Evolutionary conservation across 2,888 invertebrate genomes (phyloP).

Genomic region (Volucella inflata): DNA sequence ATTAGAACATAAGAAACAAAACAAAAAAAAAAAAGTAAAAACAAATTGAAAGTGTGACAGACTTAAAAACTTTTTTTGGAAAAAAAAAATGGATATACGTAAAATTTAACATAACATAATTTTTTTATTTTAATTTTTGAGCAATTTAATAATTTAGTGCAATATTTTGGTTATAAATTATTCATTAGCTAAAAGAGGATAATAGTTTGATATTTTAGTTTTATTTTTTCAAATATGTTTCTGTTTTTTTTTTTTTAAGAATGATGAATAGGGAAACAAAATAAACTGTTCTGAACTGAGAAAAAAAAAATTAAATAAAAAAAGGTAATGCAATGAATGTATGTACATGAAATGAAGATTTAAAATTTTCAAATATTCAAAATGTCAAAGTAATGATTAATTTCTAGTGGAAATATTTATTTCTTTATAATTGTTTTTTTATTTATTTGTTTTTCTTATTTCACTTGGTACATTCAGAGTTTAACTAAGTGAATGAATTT

Average conservation of each 20-base stretch:
- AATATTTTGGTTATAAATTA: slow-evolving; percentile 63
- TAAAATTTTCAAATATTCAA: slow-evolving; percentile 46
- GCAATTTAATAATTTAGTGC: slow-evolving; percentile 67
- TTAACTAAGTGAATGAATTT: background rate
- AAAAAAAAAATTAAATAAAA: slow-evolving; percentile 24
- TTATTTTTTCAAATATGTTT: slow-evolving; percentile 17
- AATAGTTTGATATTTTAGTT: slow-evolving; percentile 53
- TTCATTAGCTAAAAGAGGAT: slow-evolving; percentile 62
- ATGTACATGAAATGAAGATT: slow-evolving; percentile 27
- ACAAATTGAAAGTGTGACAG: slow-evolving; percentile 76
- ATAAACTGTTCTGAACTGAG: slow-evolving; percentile 71
- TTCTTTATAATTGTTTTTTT: slow-evolving; percentile 14
- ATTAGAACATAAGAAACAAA: slow-evolving; percentile 69
- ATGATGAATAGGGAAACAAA: slow-evolving; percentile 42
- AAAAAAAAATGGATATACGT: slow-evolving; percentile 77
- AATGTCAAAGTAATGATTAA: slow-evolving; percentile 38
- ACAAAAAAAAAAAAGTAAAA: slow-evolving; percentile 46
- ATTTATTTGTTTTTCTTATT: background rate
- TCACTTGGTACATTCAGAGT: background rate
- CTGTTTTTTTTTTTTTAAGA: slow-evolving; percentile 29
- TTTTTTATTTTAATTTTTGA: slow-evolving; percentile 42
- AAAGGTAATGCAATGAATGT: slow-evolving; percentile 21
- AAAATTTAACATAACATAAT: slow-evolving; percentile 65
- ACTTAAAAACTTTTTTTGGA: slow-evolving; percentile 79
- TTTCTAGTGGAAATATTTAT: slow-evolving; percentile 52